Base-by-base conservation (phyloP, 2,888 invertebrate species). In the Agelastica alni region DNA sequence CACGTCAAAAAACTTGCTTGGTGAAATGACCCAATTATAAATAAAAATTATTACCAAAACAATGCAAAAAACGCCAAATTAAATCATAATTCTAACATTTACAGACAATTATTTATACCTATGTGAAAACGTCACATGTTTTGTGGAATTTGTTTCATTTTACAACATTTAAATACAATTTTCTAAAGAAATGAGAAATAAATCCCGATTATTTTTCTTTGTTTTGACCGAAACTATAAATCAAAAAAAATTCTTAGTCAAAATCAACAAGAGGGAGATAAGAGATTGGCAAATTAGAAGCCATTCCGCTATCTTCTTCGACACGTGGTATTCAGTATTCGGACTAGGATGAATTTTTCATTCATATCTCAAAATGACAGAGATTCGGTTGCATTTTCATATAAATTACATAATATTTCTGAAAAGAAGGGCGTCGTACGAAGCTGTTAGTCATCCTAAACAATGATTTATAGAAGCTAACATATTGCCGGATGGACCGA, bases 401-500 rank as follows among this genome's bases (percentile, higher is more conserved):
- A 79, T 79, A 79, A 79, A 79, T 79, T 77, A 79, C 78, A 76
- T 78, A 75, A 78, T 78, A 79, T 78, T 78, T 78, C 76, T 76
- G 74, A 70, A 71, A 72, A 69, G 68, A 61, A 68, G 69, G 70
- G 70, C 68, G 74, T 73, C 75, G 75, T 75, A 69, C 70, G 70
- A 71, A 74, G 76, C 76, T 75, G 77, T 77, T 77, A 78, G 77
- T 78, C 78, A 78, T 78, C 75, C 77, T 75, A 77, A 67, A 78
- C 78, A 75, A 78, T 78, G 79, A 79, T 79, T 79, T 79, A 79
- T 79, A 74, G 75, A 72, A 69, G 74, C 75, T 72, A 77, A 78
- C 79, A 78, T 78, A 78, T 79, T 79, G 79, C 76, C 74, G 70
- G 70, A 73, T 60, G 58, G 61, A 53, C 60, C 52, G 47, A 48